Evolutionary conservation across 2,888 invertebrate genomes (phyloP), one percentile per base, ranked within the genome.

Genomic region (Scaptomyza parva): DNA sequence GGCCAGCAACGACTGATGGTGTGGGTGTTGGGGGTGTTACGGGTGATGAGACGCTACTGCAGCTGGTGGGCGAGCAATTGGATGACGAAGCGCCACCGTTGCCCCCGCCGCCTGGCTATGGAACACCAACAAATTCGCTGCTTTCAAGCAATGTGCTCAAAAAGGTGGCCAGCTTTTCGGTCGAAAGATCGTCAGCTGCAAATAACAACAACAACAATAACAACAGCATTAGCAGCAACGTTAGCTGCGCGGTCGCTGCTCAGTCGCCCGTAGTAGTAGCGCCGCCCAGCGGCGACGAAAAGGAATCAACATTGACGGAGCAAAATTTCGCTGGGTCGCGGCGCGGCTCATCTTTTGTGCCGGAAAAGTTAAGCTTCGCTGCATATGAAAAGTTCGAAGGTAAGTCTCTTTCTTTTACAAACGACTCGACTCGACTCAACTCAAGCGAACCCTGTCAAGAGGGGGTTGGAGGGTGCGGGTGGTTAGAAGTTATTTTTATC

Each of bases 311-410:
- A 37, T 57, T 86, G 53, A 53, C 70, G 61, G 59, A 51, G 52
- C 66, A 55, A 63, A 60, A 55, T 54, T 45, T 59, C 51, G 68
- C 52, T 33, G 75, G 76, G 52, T 76, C 76, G 74, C 96, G 96
- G 78, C 93, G 95, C 41, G 88, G 88, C 71, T 96, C 96, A 37
- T 95, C 95, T 91, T 96, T 95, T 90, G 95, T 97, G 62, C 96
- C 96, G 3, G 96, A 96, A 90, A 97, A 97, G 92, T 93, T 97
- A 81, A 96, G 97, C 92, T 96, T 96, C 92, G 95, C 95, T 88
- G 93, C 96, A 70, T 96, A 96, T 91, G 96, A 97, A 92, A 97
- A 97, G 92, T 98, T 98, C 92, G 97, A 98, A 95, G 97, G 97
- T 97, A 92, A 92, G 92, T 89, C 79, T 69, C 28, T 35, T 44